Evolutionary conservation across 2,888 invertebrate genomes (phyloP).

Genomic region (Hyalella azteca): DNA sequence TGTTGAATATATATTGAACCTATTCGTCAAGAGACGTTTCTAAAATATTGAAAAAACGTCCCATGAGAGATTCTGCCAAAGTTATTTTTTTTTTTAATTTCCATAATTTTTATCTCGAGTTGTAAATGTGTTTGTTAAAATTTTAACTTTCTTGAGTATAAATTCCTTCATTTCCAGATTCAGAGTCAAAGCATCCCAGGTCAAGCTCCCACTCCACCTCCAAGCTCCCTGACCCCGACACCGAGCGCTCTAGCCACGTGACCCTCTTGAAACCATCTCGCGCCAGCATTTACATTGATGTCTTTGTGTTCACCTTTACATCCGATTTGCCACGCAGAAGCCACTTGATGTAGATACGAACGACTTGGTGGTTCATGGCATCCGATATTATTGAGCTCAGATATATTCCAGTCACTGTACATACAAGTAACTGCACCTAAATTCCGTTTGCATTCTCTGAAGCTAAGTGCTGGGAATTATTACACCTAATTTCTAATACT

Average conservation of each 20-base stretch:
- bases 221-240: conserved; percentile 55
- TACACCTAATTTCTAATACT: too few species aligned
- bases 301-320: not conserved
- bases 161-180: conserved; percentile 38
- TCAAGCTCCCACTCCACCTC: conserved; percentile 56
- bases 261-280: conserved; percentile 38
- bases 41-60: too few species aligned
- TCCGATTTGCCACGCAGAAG: not conserved
- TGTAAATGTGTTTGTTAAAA: too few species aligned
- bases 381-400: not conserved
- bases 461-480: too few species aligned
- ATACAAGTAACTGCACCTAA: not conserved
- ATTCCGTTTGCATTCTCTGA: too few species aligned
- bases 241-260: conserved; percentile 51
- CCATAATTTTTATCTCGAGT: too few species aligned
- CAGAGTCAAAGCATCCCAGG: conserved; percentile 53
- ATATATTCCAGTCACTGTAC: not conserved
- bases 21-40: too few species aligned
- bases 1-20: too few species aligned
- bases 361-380: too few species aligned
- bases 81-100: too few species aligned
- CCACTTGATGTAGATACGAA: not conserved
- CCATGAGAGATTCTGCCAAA: too few species aligned
- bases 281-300: not conserved
- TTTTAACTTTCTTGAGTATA: too few species aligned